Percentiles rank a stretch among this genome's conserved stretches.
Evolutionary conservation across 2,113 vertebrate species (phyloP).

Genomic region (Rhynchopsitta pachyrhyncha): DNA sequence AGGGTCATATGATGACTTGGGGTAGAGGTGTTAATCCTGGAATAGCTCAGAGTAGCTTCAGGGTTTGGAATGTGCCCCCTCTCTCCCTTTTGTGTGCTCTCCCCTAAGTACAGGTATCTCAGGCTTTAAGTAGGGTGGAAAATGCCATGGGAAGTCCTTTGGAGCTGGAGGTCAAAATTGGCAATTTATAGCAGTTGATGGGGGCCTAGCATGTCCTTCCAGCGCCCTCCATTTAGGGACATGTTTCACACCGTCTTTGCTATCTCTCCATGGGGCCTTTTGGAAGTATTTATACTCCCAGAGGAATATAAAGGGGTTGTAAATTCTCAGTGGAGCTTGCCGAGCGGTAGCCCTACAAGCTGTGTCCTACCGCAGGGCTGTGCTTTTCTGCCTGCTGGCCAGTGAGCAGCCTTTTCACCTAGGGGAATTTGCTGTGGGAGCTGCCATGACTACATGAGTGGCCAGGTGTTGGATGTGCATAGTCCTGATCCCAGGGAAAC

Average conservation of each 20-base stretch:
- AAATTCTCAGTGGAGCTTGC: not conserved
- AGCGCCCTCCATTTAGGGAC: not conserved
- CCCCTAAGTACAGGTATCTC: not conserved
- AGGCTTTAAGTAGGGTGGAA: not conserved
- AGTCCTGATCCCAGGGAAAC: not conserved
- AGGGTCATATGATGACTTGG: not conserved
- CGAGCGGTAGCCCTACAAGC: not conserved
- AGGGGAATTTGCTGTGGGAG: not conserved
- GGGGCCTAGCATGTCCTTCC: not conserved
- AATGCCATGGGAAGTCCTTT: not conserved
- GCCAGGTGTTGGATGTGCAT: not conserved
- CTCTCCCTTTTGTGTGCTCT: not conserved
- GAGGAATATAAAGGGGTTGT: not conserved
- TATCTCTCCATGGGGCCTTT: not conserved
- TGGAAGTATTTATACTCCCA: not conserved
- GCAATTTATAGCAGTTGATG: not conserved
- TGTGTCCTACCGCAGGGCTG: rapidly evolving
- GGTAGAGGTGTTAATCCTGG: not conserved
- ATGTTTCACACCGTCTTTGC: not conserved
- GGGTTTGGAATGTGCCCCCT: not conserved
- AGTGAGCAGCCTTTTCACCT: not conserved
- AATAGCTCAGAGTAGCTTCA: not conserved
- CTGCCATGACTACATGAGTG: rapidly evolving
- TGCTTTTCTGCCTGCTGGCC: not conserved
- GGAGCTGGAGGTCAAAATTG: not conserved